These are phyloP conservation scores for Xiphophorus hellerii DNA, from an alignment of 2,113 vertebrate genomes.

Conservation along the genomic window DNA sequence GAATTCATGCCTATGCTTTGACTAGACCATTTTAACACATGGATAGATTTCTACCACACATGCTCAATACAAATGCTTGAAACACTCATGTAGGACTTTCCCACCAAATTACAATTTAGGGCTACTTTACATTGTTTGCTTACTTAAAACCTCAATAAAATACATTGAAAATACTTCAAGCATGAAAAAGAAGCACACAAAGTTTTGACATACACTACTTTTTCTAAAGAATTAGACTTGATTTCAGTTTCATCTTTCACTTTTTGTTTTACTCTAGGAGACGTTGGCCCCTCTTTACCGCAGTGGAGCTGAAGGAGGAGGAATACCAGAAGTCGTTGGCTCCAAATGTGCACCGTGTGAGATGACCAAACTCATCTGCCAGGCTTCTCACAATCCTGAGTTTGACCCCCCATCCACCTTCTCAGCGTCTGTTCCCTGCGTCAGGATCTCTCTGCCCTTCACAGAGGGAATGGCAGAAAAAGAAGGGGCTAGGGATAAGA, in stretches of 20 bases:
- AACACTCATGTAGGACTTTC: no score
- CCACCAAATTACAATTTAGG: no score
- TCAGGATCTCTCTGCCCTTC: slow-evolving; percentile 41
- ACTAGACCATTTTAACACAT: background rate
- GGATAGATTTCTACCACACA: background rate
- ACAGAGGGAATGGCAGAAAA: slow-evolving; percentile 26
- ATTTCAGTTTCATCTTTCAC: background rate
- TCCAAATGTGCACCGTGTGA: slow-evolving; percentile 67
- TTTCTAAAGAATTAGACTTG: background rate
- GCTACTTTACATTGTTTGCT: no score
- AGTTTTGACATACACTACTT: background rate
- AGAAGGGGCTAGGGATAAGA: slow-evolving; percentile 27
- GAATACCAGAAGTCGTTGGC: slow-evolving; percentile 24
- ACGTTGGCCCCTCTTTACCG: slow-evolving; percentile 76
- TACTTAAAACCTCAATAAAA: no score
- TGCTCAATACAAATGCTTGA: background rate
- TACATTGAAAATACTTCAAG: background rate
- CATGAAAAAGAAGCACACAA: background rate
- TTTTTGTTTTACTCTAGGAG: slow-evolving; percentile 64
- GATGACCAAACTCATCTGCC: slow-evolving; percentile 68
- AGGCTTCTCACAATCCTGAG: slow-evolving; percentile 46
- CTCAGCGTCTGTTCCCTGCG: slow-evolving; percentile 37
- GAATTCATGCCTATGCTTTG: background rate
- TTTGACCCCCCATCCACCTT: slow-evolving; percentile 48
- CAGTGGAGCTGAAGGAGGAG: slow-evolving; percentile 54